These are phyloP conservation scores for Leptinotarsa defecta DNA, from an alignment of 1,140 invertebrate genomes.

Conservation along the genomic window DNA sequence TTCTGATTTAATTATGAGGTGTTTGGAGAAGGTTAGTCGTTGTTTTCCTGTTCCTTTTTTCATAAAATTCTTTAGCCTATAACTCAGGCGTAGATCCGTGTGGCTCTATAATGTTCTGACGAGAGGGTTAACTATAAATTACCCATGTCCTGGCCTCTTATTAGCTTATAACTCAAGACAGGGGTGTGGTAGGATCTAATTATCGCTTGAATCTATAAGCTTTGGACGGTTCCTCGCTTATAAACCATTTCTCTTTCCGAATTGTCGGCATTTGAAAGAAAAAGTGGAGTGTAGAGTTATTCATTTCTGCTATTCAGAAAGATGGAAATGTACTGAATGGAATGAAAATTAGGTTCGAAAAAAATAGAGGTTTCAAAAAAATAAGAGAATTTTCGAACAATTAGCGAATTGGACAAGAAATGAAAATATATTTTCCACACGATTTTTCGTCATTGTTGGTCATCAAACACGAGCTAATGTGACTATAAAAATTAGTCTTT, in stretches of 20 bases:
- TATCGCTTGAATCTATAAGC: constrained; percentile 52
- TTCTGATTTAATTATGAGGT: constrained; percentile 42
- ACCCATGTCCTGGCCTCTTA: constrained; percentile 49
- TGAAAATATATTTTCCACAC: no score
- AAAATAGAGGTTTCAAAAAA: no score
- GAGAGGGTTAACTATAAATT: constrained; percentile 52
- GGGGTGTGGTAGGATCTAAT: constrained; percentile 52
- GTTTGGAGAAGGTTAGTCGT: constrained; percentile 32
- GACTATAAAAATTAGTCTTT: no score
- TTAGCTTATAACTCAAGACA: constrained; percentile 54
- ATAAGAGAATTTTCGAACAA: no score
- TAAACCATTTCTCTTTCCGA: neutral
- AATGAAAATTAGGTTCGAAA: no score
- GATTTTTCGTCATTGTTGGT: no score
- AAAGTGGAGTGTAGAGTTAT: neutral
- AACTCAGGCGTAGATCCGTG: constrained; percentile 9
- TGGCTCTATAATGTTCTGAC: constrained; percentile 21
- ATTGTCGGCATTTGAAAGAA: neutral
- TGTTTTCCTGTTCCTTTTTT: constrained; percentile 28
- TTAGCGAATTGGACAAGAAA: no score
- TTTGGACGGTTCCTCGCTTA: constrained; percentile 19
- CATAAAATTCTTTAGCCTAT: neutral
- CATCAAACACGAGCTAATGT: no score
- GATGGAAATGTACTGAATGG: no score
- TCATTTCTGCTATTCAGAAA: no score